A percentile compares a stretch with the other conserved stretches of the same genome.
Conservation (phyloP, 1,140 invertebrate genomes). For the Piezodorus guildinii region DNA sequence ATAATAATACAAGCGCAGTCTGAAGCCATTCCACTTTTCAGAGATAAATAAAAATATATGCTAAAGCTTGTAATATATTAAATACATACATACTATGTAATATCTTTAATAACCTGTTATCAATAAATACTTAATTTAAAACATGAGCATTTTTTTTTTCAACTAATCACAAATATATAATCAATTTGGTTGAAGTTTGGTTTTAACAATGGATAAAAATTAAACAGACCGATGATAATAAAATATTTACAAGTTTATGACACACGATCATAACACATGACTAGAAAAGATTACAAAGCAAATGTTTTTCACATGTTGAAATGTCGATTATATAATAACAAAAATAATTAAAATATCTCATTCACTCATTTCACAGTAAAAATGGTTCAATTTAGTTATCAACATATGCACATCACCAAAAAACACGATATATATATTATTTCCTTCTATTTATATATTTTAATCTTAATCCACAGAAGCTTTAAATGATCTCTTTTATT, state of each 20-base stretch:
- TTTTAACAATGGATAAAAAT: neutral
- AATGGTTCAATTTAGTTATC: too few relatives aligned
- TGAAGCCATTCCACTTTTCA: neutral
- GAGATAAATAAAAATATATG: slow-evolving; percentile 7
- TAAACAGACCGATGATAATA: neutral
- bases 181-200: slow-evolving; percentile 11
- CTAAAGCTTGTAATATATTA: neutral
- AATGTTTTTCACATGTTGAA: too few relatives aligned
- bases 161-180: neutral
- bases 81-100: too few relatives aligned
- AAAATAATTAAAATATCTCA: too few relatives aligned
- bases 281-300: slow-evolving; percentile 3
- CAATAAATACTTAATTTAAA: slow-evolving; percentile 2
- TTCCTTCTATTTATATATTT: too few relatives aligned
- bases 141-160: slow-evolving; percentile 6
- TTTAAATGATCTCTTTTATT: too few relatives aligned
- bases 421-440: too few relatives aligned
- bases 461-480: too few relatives aligned
- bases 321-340: too few relatives aligned
- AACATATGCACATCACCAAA: too few relatives aligned
- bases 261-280: neutral
- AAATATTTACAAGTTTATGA: slow-evolving; percentile 10
- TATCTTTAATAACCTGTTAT: neutral
- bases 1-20: neutral
- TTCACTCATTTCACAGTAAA: too few relatives aligned